A percentile compares a stretch with the other conserved stretches of the same genome.
Evolutionary conservation across 2,888 invertebrate species (phyloP).

Genomic region (Drosophila quinaria): DNA sequence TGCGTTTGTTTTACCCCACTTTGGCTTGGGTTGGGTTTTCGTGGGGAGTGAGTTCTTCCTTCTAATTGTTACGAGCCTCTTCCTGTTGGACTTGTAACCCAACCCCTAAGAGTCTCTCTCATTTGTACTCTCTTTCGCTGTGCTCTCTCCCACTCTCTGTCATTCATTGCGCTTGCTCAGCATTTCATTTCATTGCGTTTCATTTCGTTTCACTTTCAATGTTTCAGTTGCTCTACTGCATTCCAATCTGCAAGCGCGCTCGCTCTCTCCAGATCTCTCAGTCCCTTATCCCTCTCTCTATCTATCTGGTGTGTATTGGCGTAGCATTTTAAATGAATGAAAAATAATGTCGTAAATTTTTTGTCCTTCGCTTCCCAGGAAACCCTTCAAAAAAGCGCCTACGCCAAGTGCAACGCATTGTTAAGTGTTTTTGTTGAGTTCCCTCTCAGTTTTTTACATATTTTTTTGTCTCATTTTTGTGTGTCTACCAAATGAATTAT

Average conservation of each 20-base stretch:
- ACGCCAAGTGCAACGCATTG: conserved; percentile 69
- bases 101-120: conserved; percentile 47
- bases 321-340: conserved; percentile 81
- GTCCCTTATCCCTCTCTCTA: not conserved
- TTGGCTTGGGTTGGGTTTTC: not conserved
- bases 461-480: conserved; percentile 13
- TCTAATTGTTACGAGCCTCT: conserved; percentile 70
- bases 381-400: conserved; percentile 30
- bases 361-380: conserved; percentile 46
- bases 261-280: not conserved
- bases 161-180: conserved; percentile 50
- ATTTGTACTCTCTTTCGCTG: not conserved
- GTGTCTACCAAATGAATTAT: conserved; percentile 57
- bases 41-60: not conserved
- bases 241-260: conserved; percentile 12
- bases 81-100: conserved; percentile 71
- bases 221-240: conserved; percentile 13
- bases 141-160: conserved; percentile 6
- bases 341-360: conserved; percentile 78
- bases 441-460: not conserved
- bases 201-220: conserved; percentile 29
- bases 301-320: conserved; percentile 50
- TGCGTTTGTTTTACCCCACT: conserved; percentile 39
- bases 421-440: conserved; percentile 69
- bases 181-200: conserved; percentile 37